phyloP scores from a whole-genome alignment of 2,888 invertebrate species.

The Hemistola chrysoprasaria region DNA sequence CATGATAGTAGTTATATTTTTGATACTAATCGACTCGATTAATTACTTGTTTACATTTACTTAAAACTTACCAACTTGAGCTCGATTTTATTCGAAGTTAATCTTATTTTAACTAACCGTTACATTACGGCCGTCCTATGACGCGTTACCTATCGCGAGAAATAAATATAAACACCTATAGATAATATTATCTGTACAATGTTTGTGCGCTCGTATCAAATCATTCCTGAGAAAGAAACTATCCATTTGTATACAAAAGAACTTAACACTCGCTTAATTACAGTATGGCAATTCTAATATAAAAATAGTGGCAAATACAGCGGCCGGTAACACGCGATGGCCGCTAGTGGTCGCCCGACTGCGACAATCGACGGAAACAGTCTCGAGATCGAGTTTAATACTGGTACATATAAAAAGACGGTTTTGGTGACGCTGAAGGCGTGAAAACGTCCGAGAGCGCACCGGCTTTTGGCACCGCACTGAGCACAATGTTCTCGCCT shows the following conservation, averaged over 20 bases:
- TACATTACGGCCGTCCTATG: slow-evolving; percentile 46
- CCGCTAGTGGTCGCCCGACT: slow-evolving; percentile 51
- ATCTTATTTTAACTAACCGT: slow-evolving; percentile 56
- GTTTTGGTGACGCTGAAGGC: slow-evolving; percentile 66
- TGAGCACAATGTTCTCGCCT: slow-evolving; percentile 78
- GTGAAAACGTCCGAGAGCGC: slow-evolving; percentile 63
- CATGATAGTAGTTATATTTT: slow-evolving; percentile 53
- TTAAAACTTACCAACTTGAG: slow-evolving; percentile 76
- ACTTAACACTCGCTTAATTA: slow-evolving; percentile 55
- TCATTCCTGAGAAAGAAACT: slow-evolving; percentile 62
- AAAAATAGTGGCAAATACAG: slow-evolving; percentile 72
- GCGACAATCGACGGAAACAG: slow-evolving; percentile 72
- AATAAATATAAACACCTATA: slow-evolving; percentile 55
- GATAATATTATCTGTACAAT: slow-evolving; percentile 68
- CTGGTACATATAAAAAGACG: slow-evolving; percentile 72
- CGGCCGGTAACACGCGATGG: slow-evolving; percentile 60
- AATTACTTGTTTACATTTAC: slow-evolving; percentile 62
- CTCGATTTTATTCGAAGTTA: slow-evolving; percentile 78
- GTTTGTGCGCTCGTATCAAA: slow-evolving; percentile 78
- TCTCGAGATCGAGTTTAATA: slow-evolving; percentile 58
- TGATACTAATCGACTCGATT: slow-evolving; percentile 66
- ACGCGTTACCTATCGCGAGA: slow-evolving; percentile 49
- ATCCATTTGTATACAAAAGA: slow-evolving; percentile 56
- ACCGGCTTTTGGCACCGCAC: slow-evolving; percentile 75
- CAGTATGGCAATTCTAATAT: slow-evolving; percentile 66